Conservation (phyloP, 2,888 invertebrate genomes). For the Drosophila longiperda region DNA sequence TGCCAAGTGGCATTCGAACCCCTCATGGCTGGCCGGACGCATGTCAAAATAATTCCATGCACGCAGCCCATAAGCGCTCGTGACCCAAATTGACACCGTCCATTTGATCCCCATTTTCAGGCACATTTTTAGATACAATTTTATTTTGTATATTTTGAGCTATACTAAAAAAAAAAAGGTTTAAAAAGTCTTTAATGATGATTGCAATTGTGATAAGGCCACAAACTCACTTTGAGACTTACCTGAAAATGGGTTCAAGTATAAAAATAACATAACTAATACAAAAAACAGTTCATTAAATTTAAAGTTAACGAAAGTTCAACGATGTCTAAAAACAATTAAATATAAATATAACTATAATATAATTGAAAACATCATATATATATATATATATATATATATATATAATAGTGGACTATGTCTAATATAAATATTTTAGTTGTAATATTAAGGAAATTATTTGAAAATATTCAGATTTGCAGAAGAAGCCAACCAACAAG, state of each 20-base stretch:
- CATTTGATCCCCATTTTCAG: conserved; percentile 18
- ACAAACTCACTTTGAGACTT: background rate
- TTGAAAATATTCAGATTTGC: background rate
- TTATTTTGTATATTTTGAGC: conserved; percentile 4
- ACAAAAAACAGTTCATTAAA: background rate
- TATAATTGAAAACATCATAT: background rate
- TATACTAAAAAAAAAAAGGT: background rate
- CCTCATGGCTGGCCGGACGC: conserved; percentile 41
- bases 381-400: background rate
- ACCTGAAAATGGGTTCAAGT: background rate
- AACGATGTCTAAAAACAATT: background rate
- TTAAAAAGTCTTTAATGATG: background rate
- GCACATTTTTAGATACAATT: background rate
- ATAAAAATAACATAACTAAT: background rate
- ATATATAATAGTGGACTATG: background rate
- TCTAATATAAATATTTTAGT: background rate
- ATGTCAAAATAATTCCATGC: conserved; percentile 52
- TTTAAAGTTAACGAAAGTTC: background rate
- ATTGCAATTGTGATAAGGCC: background rate
- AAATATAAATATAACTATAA: background rate
- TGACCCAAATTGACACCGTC: conserved; percentile 34
- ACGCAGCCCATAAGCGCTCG: conserved; percentile 41
- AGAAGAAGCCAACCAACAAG: background rate
- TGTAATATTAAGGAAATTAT: background rate
- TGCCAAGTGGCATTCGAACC: conserved; percentile 29